Percentiles rank a stretch among this genome's conserved stretches.
Conservation (phyloP, 2,797 vertebrate species). For the Allobates femoralis region DNA sequence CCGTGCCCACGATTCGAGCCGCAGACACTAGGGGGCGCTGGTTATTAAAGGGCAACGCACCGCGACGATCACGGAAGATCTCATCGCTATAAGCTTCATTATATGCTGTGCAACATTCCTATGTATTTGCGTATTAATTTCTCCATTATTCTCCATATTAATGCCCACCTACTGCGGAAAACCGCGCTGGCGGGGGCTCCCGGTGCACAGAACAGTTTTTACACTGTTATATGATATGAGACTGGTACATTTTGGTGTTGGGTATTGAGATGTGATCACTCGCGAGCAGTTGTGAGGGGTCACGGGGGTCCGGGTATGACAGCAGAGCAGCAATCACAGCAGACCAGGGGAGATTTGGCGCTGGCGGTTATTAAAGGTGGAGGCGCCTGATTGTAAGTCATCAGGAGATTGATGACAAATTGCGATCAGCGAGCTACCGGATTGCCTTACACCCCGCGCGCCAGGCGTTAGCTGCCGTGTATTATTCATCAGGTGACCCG, state of each 20-base stretch:
- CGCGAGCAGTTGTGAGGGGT: too few species aligned
- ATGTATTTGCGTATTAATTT: too few species aligned
- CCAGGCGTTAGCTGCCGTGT: neutral
- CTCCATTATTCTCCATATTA: neutral
- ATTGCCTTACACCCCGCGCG: slow-evolving; percentile 39
- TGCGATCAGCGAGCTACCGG: slow-evolving; percentile 8
- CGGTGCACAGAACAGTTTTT: too few species aligned
- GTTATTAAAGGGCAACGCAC: neutral
- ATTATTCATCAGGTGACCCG: slow-evolving; percentile 56
- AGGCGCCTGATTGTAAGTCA: neutral
- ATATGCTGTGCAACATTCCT: too few species aligned
- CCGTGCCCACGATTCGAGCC: neutral
- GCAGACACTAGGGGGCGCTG: neutral
- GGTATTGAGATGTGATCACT: neutral
- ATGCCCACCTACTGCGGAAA: too few species aligned
- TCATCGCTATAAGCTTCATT: neutral
- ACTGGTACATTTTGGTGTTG: too few species aligned
- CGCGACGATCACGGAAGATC: neutral
- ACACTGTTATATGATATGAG: neutral
- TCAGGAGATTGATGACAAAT: slow-evolving; percentile 32
- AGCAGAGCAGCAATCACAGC: too few species aligned
- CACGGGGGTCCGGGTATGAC: neutral
- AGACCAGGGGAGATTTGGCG: too few species aligned
- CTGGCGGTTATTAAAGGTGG: neutral
- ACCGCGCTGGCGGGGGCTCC: too few species aligned